Percentiles rank a stretch among this genome's conserved stretches.
phyloP scores from a whole-genome alignment of 2,888 invertebrate genomes.

The Clostera curtula region DNA sequence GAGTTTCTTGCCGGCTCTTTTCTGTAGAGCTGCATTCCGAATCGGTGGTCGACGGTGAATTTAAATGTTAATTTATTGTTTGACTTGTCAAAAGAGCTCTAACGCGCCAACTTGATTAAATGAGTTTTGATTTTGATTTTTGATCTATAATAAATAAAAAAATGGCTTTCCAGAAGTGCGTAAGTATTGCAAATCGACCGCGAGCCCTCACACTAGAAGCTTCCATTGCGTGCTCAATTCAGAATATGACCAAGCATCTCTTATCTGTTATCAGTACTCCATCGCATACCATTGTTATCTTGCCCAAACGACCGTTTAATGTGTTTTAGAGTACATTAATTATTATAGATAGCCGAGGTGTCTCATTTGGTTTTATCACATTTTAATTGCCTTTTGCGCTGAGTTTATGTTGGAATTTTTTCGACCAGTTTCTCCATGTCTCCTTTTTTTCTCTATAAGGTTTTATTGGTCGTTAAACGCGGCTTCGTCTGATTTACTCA shows the following conservation, averaged over 20 bases:
- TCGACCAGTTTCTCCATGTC: slow-evolving; percentile 10
- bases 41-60: no score
- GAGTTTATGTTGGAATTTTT: slow-evolving; percentile 13
- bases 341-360: slow-evolving; percentile 39
- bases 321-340: slow-evolving; percentile 53
- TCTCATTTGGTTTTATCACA: slow-evolving; percentile 46
- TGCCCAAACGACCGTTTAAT: slow-evolving; percentile 49
- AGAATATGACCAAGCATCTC: slow-evolving; percentile 49
- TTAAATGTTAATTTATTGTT: no score
- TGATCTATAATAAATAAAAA: no score
- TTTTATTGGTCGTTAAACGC: no score
- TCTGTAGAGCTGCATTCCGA: no score
- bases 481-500: no score
- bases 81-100: no score
- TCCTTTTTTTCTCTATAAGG: slow-evolving; percentile 5
- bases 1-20: no score
- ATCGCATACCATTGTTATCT: slow-evolving; percentile 63
- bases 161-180: no score
- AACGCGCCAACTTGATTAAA: no score
- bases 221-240: slow-evolving; percentile 46
- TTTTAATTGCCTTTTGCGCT: slow-evolving; percentile 37
- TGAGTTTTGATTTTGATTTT: no score
- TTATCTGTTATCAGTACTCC: slow-evolving; percentile 51
- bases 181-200: no score
- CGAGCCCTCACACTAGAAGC: slow-evolving; percentile 19